These are phyloP conservation scores for Scotopteryx bipunctaria DNA, from an alignment of 2,888 invertebrate genomes.

Conservation along the genomic window DNA sequence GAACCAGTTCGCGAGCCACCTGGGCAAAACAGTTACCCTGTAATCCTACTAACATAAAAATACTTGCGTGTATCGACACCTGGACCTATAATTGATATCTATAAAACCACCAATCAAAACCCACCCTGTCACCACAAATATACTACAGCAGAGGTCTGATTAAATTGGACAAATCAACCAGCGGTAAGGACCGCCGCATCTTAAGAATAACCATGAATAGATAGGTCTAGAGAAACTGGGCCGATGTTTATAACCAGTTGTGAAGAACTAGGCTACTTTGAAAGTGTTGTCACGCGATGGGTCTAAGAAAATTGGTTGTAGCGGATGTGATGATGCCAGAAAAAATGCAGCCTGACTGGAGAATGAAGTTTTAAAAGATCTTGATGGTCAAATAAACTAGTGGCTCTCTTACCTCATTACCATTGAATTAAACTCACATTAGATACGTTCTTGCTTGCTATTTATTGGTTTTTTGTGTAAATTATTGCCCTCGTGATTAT, in stretches of 20 bases:
- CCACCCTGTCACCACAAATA: neutral
- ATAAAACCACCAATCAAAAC: constrained; percentile 15
- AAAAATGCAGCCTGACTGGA: constrained; percentile 8
- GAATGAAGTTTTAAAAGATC: neutral
- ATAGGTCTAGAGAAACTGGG: constrained; percentile 5
- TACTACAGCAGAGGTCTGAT: neutral
- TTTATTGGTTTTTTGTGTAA: neutral
- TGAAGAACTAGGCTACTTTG: neutral
- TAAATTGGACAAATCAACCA: constrained; percentile 2
- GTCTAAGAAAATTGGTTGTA: constrained; percentile 3
- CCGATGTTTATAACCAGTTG: neutral
- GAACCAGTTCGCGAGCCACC: constrained; percentile 43
- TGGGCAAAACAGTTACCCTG: constrained; percentile 64
- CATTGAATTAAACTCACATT: neutral
- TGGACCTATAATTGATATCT: constrained; percentile 46
- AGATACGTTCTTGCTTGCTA: neutral
- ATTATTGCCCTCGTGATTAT: neutral
- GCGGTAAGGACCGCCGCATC: constrained; percentile 8
- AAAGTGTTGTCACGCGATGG: neutral
- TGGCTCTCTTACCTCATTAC: neutral
- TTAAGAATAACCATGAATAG: neutral
- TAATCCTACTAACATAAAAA: constrained; percentile 77
- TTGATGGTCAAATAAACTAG: neutral
- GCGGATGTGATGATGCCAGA: constrained; percentile 7
- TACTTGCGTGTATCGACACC: constrained; percentile 49